Evolutionary conservation across 2,888 invertebrate species (phyloP), one percentile per base, ranked within the genome.

Genomic region (Drosophila atroscutellata): DNA sequence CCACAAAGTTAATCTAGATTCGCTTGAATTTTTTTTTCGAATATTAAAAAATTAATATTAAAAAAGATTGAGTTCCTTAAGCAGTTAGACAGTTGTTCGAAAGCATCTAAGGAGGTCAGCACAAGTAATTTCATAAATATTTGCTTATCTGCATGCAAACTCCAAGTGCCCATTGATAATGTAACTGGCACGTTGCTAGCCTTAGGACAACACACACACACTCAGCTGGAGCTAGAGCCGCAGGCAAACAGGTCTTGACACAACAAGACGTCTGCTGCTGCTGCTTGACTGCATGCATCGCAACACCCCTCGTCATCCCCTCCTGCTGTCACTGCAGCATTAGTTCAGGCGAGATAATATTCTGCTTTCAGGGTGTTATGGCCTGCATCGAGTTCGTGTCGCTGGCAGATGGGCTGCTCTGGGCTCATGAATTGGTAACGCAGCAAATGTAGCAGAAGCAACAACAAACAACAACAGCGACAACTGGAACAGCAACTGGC

Each of bases 361-460:
- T 77, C 73, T 65, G 76, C 59, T 74, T 52, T 73, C 69, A 39
- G 71, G 75, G 72, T 81, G 81, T 81, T 85, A 81, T 88, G 61
- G 76, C 74, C 64, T 61, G 77, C 67, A 73, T 80, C 69, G 73
- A 65, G 88, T 71, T 65, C 42, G 56, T 79, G 69, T 74, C 82
- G 68, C 55, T 80, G 72, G 65, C 77, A 77, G 77, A 64, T 68
- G 60, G 63, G 70, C 56, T 63, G 66, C 55, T 62, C 64, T 51
- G 51, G 39, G 54, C 81, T 79, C 80, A 87, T 89, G 86, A 85
- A 89, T 86, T 89, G 81, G 75, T 89, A 89, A 89, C 85, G 80
- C 81, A 71, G 71, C 69, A 81, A 80, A 80, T 89, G 86, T 81
- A 81, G 80, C 76, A 59, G 56, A 55, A 80, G 70, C 85, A 72